Percentiles rank a stretch among this genome's conserved stretches.
These are phyloP conservation scores for Atethmia centrago DNA, from an alignment of 2,888 invertebrate genomes.

Conservation along the genomic window DNA sequence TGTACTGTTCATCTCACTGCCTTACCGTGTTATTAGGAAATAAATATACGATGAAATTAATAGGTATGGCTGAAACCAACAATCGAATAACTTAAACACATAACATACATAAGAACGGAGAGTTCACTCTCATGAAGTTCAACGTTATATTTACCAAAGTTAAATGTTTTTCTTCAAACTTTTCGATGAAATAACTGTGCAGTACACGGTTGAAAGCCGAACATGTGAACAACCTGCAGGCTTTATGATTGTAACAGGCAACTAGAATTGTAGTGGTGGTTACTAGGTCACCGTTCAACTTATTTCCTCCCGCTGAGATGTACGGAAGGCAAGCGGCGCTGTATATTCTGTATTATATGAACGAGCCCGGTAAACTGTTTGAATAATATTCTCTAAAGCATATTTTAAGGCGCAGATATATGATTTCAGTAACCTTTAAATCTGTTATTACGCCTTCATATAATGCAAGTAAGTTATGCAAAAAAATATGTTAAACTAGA, in stretches of 20 bases:
- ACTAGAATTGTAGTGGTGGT: conserved; percentile 45
- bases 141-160: neutral
- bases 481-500: too few relatives aligned
- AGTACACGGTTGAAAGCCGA: conserved; percentile 25
- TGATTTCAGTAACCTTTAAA: too few relatives aligned
- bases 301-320: conserved; percentile 41
- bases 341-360: conserved; percentile 34
- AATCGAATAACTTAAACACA: neutral
- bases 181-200: conserved; percentile 20
- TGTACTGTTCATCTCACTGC: conserved; percentile 15
- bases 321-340: conserved; percentile 16
- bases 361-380: conserved; percentile 33
- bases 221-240: conserved; percentile 27
- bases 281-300: conserved; percentile 55
- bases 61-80: neutral
- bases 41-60: neutral
- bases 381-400: conserved; percentile 38
- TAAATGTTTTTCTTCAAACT: conserved; percentile 6
- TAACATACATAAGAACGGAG: neutral
- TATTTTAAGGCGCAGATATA: neutral
- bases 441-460: too few relatives aligned
- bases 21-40: neutral
- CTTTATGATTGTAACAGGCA: conserved; percentile 34
- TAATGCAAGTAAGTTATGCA: too few relatives aligned
- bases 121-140: neutral